Evolutionary conservation across 1,140 invertebrate species (phyloP).

Genomic region (Plectrocnemia conspersa): DNA sequence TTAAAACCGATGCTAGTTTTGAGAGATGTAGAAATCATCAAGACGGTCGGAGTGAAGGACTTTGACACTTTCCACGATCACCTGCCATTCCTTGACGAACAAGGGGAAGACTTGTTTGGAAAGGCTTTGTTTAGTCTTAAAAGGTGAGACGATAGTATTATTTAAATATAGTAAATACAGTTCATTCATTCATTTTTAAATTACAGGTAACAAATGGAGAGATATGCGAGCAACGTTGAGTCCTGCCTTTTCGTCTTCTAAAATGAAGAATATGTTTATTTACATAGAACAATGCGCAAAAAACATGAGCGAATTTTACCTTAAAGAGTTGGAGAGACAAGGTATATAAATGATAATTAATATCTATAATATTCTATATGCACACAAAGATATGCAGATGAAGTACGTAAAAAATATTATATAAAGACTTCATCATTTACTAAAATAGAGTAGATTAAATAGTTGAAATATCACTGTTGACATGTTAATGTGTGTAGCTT

Average conservation of each 20-base stretch:
- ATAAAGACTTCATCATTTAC: too few species aligned
- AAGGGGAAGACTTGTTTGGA: conserved; percentile 52
- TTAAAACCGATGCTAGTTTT: conserved; percentile 22
- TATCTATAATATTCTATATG: too few species aligned
- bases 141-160: conserved; percentile 38
- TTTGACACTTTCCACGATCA: conserved; percentile 33
- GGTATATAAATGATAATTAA: neutral
- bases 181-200: neutral
- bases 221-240: too few species aligned
- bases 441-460: too few species aligned
- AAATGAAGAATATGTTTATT: too few species aligned
- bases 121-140: conserved; percentile 52
- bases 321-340: conserved; percentile 23
- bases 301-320: too few species aligned
- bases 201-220: conserved; percentile 7
- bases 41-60: conserved; percentile 28
- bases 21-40: conserved; percentile 28
- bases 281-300: too few species aligned
- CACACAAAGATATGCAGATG: too few species aligned
- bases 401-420: too few species aligned
- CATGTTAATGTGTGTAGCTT: too few species aligned
- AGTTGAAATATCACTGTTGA: too few species aligned
- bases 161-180: neutral
- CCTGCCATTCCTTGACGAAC: conserved; percentile 36
- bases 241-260: too few species aligned